A percentile compares a stretch with the other conserved stretches of the same genome.
These are phyloP conservation scores for Scaptomyza caliginosa DNA, from an alignment of 2,888 invertebrate species.

Conservation along the genomic window DNA sequence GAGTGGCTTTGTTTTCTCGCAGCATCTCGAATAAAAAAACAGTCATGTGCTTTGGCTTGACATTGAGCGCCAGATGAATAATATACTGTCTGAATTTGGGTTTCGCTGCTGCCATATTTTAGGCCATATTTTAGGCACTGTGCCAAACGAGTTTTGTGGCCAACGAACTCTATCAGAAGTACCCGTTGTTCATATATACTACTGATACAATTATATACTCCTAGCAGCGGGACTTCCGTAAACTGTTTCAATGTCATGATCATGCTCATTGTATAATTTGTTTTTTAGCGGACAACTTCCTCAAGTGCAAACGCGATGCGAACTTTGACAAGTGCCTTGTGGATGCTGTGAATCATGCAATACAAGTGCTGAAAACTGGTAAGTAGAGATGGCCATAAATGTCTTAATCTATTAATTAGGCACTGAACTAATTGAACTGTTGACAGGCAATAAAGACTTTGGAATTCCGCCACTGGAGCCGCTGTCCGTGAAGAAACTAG, in stretches of 20 bases:
- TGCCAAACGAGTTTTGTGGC: slow-evolving; percentile 59
- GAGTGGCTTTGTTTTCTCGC: slow-evolving; percentile 42
- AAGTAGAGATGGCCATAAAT: slow-evolving; percentile 51
- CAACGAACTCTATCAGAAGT: slow-evolving; percentile 55
- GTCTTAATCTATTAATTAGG: not conserved
- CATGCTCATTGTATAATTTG: slow-evolving; percentile 34
- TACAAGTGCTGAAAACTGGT: slow-evolving; percentile 86
- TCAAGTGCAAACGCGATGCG: slow-evolving; percentile 86
- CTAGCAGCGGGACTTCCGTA: slow-evolving; percentile 51
- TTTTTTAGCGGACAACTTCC: slow-evolving; percentile 86
- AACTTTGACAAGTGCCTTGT: slow-evolving; percentile 87
- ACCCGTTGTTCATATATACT: slow-evolving; percentile 10
- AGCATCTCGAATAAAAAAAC: slow-evolving; percentile 47
- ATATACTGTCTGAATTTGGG: slow-evolving; percentile 51
- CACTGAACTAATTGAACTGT: slow-evolving; percentile 26
- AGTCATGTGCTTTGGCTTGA: slow-evolving; percentile 61
- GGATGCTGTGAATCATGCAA: slow-evolving; percentile 86
- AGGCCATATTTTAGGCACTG: slow-evolving; percentile 33
- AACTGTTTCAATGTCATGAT: slow-evolving; percentile 65
- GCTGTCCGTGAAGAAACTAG: slow-evolving; percentile 86
- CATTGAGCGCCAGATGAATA: slow-evolving; percentile 69
- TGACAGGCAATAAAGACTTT: slow-evolving; percentile 86
- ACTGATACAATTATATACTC: slow-evolving; percentile 60
- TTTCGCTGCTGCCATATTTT: slow-evolving; percentile 31
- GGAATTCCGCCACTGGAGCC: slow-evolving; percentile 87